Base-by-base conservation (phyloP, 92 coral and sea anemone species). In the Desmophyllum pertusum region DNA sequence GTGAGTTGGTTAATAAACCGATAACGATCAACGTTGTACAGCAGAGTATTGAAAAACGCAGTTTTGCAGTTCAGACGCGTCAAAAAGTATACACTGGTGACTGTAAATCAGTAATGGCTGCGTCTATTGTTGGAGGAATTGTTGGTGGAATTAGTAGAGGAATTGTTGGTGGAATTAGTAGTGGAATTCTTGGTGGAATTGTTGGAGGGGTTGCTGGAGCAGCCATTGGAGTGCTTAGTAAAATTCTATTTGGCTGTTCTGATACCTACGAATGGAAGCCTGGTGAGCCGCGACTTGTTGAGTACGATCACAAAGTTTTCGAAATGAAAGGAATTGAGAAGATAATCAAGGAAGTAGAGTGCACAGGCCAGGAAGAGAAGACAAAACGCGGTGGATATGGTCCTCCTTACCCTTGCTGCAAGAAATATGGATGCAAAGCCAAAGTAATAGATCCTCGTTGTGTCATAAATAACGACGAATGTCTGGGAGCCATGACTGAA, bases 371-470 rank as follows among this genome's bases (percentile, higher is more conserved):
- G 31, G 14, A 61, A 10, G 59, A 51, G 43, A 86, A 50, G 72
- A 80, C 72, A 27, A 41, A 63, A 23, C 50, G 67, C 40, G 86
- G 80, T 86, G 86, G 80, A 48, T 79, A 43, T 45, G 86, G 81
- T 18, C 83, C 76, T 35, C 84, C 80, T 59, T 79, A 80, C 68
- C 73, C 40, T 5, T 86, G 90, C 55, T 86, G 86, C 39, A 73
- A 80, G 69, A 8, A 27, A 17, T 70, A 61, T 30, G 80, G 38
- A 64, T 72, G 78, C 83, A 14, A 42, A 57, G 80, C 77, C 13
- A 76, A 55, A 80, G 80, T 63, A 36, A 43, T 76, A 25, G 84
- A 87, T 69, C 87, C 78, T 14, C 67, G 39, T 31, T 87, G 91
- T 68, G 52, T 63, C 13, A 57, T 68, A 27, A 50, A 73, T 37